Conservation (phyloP, 1,140 invertebrate species). For the Drosophila ercepeae region DNA sequence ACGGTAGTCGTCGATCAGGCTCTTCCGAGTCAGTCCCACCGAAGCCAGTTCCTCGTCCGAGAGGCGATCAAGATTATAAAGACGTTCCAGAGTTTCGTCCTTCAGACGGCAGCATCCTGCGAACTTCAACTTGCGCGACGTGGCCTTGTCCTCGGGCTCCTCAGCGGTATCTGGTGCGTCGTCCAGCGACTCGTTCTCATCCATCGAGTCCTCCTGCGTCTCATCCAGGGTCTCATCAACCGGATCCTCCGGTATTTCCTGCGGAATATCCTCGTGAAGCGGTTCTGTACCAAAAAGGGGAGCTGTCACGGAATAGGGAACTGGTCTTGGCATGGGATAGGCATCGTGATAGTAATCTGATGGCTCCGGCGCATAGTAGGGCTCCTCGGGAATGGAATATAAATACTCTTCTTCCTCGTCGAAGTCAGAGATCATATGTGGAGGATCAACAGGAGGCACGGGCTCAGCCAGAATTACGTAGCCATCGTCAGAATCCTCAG, state of each 20-base stretch:
- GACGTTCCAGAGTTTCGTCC: slow-evolving; percentile 17
- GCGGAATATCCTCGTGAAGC: background rate
- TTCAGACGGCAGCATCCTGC: slow-evolving; percentile 35
- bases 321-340: background rate
- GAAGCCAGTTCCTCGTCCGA: slow-evolving; percentile 39
- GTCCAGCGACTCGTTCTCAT: background rate
- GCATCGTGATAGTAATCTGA: background rate
- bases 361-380: too few species aligned
- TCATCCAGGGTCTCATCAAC: background rate
- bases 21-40: slow-evolving; percentile 28
- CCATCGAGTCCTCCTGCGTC: background rate
- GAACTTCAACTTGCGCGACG: slow-evolving; percentile 34
- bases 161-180: background rate
- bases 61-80: slow-evolving; percentile 40
- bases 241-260: background rate
- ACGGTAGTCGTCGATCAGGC: slow-evolving; percentile 59
- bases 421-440: background rate
- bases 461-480: background rate
- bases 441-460: background rate
- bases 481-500: background rate
- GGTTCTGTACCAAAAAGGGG: background rate
- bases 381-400: background rate
- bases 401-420: background rate
- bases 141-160: background rate
- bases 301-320: background rate